These are phyloP conservation scores for Lophius americanus DNA, from an alignment of 2,797 vertebrate genomes.

Conservation along the genomic window DNA sequence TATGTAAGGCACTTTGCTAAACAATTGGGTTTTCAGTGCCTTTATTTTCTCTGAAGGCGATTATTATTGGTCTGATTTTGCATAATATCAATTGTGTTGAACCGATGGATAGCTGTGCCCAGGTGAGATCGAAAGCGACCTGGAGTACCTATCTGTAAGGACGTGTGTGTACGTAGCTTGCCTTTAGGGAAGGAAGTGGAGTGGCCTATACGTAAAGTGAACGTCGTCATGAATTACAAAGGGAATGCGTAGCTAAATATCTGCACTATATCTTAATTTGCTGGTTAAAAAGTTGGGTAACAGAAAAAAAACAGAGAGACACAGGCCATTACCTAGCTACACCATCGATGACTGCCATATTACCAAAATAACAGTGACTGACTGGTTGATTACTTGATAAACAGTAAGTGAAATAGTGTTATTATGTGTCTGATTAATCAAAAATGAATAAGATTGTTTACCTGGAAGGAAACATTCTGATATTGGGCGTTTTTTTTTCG, in stretches of 20 bases:
- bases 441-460: conserved; percentile 19
- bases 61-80: too few relatives aligned
- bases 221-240: background rate
- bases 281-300: background rate
- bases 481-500: conserved; percentile 45
- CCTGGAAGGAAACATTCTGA: conserved; percentile 66
- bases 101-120: background rate
- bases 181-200: conserved; percentile 14
- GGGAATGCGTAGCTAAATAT: background rate
- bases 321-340: conserved; percentile 10
- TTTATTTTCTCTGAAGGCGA: too few relatives aligned
- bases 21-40: too few relatives aligned
- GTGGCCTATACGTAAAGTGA: conserved; percentile 5
- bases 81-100: too few relatives aligned
- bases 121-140: background rate
- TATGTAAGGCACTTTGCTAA: too few relatives aligned
- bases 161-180: conserved; percentile 14
- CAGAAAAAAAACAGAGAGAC: background rate
- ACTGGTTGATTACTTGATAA: background rate
- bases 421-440: background rate
- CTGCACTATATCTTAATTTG: background rate
- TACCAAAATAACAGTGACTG: background rate
- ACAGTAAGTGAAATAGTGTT: background rate
- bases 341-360: conserved; percentile 11
- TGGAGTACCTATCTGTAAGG: background rate